These are phyloP conservation scores for Trematomus bernacchii DNA, from an alignment of 2,797 vertebrate genomes.

Conservation along the genomic window DNA sequence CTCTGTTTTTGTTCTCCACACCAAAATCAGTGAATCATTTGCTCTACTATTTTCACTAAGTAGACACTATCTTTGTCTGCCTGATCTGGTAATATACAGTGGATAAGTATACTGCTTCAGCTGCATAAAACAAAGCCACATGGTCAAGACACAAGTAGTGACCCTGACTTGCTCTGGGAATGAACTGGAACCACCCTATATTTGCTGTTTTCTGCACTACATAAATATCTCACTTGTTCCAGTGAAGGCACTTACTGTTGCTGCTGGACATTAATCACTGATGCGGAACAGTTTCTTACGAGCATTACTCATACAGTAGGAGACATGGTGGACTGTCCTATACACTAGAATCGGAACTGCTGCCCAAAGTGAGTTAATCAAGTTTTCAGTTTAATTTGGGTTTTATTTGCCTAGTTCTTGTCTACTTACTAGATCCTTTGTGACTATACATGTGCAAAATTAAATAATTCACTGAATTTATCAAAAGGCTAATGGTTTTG, in stretches of 20 bases:
- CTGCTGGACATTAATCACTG: slow-evolving; percentile 9
- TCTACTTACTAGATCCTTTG: background rate
- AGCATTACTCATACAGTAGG: background rate
- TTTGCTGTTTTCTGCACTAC: background rate
- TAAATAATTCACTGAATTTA: background rate
- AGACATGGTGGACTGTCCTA: background rate
- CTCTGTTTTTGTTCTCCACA: background rate
- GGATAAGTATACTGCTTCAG: background rate
- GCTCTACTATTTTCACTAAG: background rate
- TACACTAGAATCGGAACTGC: background rate
- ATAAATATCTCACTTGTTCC: slow-evolving; percentile 1
- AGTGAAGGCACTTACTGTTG: background rate
- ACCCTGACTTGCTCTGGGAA: background rate
- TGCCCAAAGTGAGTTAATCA: background rate
- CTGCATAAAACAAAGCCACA: background rate
- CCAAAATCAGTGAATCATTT: background rate
- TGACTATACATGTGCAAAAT: background rate
- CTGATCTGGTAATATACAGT: too few relatives aligned
- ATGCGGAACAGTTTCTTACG: background rate
- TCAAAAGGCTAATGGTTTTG: background rate
- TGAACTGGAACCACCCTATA: background rate
- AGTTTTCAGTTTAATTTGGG: background rate
- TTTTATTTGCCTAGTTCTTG: background rate
- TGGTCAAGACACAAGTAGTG: background rate
- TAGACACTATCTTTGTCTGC: background rate